Evolutionary conservation across 2,113 vertebrate species (phyloP).

Genomic region (Hepsetus odoe): DNA sequence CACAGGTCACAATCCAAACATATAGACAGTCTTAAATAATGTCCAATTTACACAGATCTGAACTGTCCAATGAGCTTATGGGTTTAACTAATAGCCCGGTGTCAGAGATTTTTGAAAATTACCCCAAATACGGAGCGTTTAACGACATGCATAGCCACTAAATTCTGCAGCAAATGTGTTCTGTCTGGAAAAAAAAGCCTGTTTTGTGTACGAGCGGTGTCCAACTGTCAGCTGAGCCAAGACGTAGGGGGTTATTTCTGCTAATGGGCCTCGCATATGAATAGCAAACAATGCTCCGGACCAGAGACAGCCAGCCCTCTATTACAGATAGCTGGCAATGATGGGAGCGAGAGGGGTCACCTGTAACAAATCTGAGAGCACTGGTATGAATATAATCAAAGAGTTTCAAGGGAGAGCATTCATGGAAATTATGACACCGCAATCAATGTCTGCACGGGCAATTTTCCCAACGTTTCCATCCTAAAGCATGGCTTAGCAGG

Average conservation of each 20-base stretch:
- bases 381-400: slow-evolving; percentile 16
- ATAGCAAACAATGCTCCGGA: not conserved
- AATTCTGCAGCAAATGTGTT: not conserved
- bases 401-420: not conserved
- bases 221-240: not conserved
- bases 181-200: not conserved
- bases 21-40: too few species aligned
- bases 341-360: slow-evolving; percentile 1
- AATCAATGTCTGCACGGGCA: not conserved
- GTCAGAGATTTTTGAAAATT: not conserved
- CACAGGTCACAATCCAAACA: not conserved
- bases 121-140: not conserved
- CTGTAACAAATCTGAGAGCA: slow-evolving; percentile 15
- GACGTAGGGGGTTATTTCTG: slow-evolving; percentile 8
- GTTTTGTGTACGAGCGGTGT: not conserved
- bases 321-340: not conserved
- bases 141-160: not conserved
- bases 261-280: slow-evolving; percentile 4
- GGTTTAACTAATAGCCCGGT: too few species aligned
- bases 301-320: not conserved
- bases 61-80: not conserved
- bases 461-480: not conserved
- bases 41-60: too few species aligned
- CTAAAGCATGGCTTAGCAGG: not conserved
- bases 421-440: not conserved